Base-by-base conservation (phyloP, 2,888 invertebrate genomes). In the Sipha maydis region DNA sequence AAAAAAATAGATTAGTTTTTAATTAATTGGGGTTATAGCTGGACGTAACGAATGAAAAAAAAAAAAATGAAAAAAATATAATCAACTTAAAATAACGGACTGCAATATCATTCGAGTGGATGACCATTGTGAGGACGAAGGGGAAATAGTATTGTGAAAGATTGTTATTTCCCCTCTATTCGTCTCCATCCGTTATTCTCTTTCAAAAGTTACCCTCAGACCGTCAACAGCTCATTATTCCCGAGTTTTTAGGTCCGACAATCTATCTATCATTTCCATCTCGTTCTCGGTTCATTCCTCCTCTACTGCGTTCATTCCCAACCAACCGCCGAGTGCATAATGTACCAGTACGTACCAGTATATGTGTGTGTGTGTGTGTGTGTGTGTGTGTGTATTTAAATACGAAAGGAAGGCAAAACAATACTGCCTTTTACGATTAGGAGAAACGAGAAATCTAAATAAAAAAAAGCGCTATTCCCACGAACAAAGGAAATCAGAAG, bases 211-310 rank as follows among this genome's bases (percentile, higher is more conserved):
- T 76, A 84, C 86, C 78, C 85, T 69, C 86, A 78, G 73, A 85
- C 78, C 85, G 67, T 69, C 85, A 78, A 56, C 79, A 86, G 79
- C 79, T 86, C 80, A 86, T 86, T 86, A 86, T 86, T 86, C 79
- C 79, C 71, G 73, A 56, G 56, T 54, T 86, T 86, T 86, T 80
- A 86, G 86, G 34, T 86, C 84, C 56, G 75, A 84, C 84, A 48
- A 75, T 84, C 86, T 86, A 86, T 86, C 79, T 86, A 86, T 86
- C 86, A 80, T 80, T 80, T 80, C 28, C 73, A 86, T 80, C 79
- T 86, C 41, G 61, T 71, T 48, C 77, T 77, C 77, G 56, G 78
- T 86, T 80, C 80, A 76, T 77, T 67, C 48, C 61, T 54, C 31
- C 56, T 48, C n/a, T 34, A n/a, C 38, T 19, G 38, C 67, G 28